Percentiles rank a stretch among this genome's conserved stretches.
These are phyloP conservation scores for Bombylius discolor DNA, from an alignment of 2,888 invertebrate species.

Conservation along the genomic window DNA sequence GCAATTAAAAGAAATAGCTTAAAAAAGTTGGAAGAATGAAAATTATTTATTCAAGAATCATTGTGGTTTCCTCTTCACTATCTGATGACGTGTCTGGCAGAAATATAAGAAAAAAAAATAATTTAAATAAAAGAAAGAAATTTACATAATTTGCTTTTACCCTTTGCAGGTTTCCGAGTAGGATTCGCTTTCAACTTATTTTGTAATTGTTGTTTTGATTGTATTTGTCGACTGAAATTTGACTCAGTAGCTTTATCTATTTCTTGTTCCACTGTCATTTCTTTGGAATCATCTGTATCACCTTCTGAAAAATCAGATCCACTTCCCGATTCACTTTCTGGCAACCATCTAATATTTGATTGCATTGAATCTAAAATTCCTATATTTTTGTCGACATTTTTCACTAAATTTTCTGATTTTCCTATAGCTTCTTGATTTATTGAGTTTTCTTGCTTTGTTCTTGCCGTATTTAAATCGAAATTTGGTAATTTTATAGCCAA, in stretches of 20 bases:
- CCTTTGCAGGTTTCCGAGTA: no score
- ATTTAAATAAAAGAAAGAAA: not conserved
- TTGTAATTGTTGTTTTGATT: no score
- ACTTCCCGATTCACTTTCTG: constrained; percentile 1
- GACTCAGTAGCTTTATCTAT: no score
- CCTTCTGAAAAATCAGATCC: not conserved
- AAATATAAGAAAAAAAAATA: constrained; percentile 6
- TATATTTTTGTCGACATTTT: not conserved
- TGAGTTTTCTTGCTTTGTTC: not conserved
- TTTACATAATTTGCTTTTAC: no score
- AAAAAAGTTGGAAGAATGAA: not conserved
- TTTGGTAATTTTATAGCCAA: constrained; percentile 20
- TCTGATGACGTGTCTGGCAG: constrained; percentile 15
- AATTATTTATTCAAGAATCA: constrained; percentile 13
- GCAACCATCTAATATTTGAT: constrained; percentile 17
- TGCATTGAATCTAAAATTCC: constrained; percentile 7
- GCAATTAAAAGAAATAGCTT: not conserved
- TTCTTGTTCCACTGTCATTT: not conserved
- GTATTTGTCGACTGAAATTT: no score
- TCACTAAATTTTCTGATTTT: not conserved
- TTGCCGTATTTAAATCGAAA: constrained; percentile 19
- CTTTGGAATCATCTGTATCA: constrained; percentile 11
- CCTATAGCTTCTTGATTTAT: not conserved
- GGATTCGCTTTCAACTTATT: no score
- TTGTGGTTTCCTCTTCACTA: constrained; percentile 23